These are phyloP conservation scores for Chaetops frenatus DNA, from an alignment of 2,113 vertebrate genomes.

Conservation along the genomic window DNA sequence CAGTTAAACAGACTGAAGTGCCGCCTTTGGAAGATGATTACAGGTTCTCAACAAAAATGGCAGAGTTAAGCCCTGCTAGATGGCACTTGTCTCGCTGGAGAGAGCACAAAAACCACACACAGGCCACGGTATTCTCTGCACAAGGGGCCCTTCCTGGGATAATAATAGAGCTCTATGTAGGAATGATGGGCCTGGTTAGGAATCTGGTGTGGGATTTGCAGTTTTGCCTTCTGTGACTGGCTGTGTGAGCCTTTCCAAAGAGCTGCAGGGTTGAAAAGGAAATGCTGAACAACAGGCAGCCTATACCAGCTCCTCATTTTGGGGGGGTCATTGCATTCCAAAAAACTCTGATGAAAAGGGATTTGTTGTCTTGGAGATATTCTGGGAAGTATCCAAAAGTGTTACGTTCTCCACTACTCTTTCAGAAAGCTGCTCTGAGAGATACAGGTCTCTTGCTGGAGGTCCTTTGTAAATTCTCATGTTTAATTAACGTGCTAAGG, in stretches of 20 bases:
- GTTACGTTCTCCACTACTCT: background rate
- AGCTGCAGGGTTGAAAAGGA: background rate
- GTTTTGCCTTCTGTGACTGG: background rate
- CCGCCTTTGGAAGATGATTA: slow-evolving; percentile 67
- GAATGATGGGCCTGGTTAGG: background rate
- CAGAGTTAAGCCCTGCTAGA: slow-evolving; percentile 54
- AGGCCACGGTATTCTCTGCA: slow-evolving; percentile 16
- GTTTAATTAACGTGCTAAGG: slow-evolving; percentile 50
- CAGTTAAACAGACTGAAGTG: slow-evolving; percentile 60
- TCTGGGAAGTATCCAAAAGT: background rate
- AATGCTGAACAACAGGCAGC: background rate
- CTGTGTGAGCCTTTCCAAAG: background rate
- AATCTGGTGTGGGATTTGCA: background rate
- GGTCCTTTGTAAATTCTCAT: slow-evolving; percentile 48
- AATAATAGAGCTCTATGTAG: slow-evolving; percentile 45
- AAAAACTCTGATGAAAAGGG: background rate
- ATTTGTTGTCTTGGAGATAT: slow-evolving; percentile 1
- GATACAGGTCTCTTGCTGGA: background rate
- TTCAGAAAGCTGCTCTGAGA: background rate
- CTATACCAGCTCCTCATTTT: background rate
- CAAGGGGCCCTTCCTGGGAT: slow-evolving; percentile 66
- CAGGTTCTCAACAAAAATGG: slow-evolving; percentile 68
- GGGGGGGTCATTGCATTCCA: background rate
- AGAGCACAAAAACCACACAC: slow-evolving; percentile 6
- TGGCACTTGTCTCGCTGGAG: slow-evolving; percentile 65